Percentiles rank a stretch among this genome's conserved stretches.
Conservation (phyloP, 2,888 invertebrate genomes). For the Matsumyia berberina region DNA sequence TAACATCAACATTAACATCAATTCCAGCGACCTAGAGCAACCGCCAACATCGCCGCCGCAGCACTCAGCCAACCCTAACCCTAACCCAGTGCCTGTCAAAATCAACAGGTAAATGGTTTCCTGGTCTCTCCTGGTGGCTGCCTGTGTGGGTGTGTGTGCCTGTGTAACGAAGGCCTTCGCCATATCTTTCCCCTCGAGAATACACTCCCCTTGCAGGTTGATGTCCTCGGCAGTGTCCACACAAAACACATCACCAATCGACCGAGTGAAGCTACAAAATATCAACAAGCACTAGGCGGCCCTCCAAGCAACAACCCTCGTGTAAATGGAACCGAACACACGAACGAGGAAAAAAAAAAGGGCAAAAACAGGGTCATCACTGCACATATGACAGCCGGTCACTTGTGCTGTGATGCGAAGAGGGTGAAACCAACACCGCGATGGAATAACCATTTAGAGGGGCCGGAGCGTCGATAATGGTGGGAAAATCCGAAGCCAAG, state of each 20-base stretch:
- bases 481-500: conserved; percentile 71
- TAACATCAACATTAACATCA: conserved; percentile 68
- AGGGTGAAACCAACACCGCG: conserved; percentile 63
- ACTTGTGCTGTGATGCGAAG: conserved; percentile 29
- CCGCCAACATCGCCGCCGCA: conserved; percentile 17
- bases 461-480: conserved; percentile 51
- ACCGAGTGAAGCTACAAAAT: conserved; percentile 31
- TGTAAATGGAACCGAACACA: conserved; percentile 31
- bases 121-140: conserved; percentile 8
- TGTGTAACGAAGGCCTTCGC: conserved; percentile 31
- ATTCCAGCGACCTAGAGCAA: conserved; percentile 55
- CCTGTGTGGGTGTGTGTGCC: conserved; percentile 1
- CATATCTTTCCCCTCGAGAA: conserved; percentile 30
- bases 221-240: conserved; percentile 33
- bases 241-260: conserved; percentile 41
- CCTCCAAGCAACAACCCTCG: conserved; percentile 39
- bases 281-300: not conserved
- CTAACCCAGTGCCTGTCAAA: conserved; percentile 23
- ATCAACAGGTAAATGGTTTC: conserved; percentile 68
- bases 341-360: conserved; percentile 2
- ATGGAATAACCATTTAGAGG: conserved; percentile 11
- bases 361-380: conserved; percentile 54
- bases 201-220: conserved; percentile 47
- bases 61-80: conserved; percentile 48
- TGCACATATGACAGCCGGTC: conserved; percentile 66